A percentile compares a stretch with the other conserved stretches of the same genome.
phyloP scores from a whole-genome alignment of 2,113 vertebrate species.

The Protobothrops flavoviridis region DNA sequence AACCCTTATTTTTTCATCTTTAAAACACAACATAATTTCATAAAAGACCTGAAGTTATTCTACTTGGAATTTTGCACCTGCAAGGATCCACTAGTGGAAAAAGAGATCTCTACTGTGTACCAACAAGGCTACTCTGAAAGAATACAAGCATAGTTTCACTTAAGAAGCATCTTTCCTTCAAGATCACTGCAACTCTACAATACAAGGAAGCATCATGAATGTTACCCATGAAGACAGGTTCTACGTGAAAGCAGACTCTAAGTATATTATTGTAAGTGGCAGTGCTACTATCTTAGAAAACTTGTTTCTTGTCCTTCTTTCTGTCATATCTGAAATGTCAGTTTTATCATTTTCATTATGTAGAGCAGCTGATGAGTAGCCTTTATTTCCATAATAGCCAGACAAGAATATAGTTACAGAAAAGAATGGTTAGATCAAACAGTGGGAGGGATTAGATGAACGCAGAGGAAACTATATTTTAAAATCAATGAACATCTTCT shows the following conservation, averaged over 20 bases:
- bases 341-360: background rate
- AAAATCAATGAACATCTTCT: conserved; percentile 1
- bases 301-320: background rate
- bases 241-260: background rate
- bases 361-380: background rate
- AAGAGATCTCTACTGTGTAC: background rate
- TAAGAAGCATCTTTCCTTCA: background rate
- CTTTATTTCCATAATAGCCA: background rate
- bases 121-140: background rate
- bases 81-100: background rate
- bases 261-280: background rate
- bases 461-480: background rate
- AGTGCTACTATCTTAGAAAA: background rate
- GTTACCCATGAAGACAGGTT: background rate
- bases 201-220: background rate
- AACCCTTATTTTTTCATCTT: background rate
- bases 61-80: background rate
- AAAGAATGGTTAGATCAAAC: background rate
- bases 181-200: background rate
- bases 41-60: background rate
- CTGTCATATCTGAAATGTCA: background rate
- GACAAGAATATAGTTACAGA: background rate
- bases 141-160: background rate
- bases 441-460: background rate
- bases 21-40: background rate